Percentiles rank a stretch among this genome's conserved stretches.
phyloP scores from a whole-genome alignment of 1,140 invertebrate genomes.

The Acromyrmex echinatior region DNA sequence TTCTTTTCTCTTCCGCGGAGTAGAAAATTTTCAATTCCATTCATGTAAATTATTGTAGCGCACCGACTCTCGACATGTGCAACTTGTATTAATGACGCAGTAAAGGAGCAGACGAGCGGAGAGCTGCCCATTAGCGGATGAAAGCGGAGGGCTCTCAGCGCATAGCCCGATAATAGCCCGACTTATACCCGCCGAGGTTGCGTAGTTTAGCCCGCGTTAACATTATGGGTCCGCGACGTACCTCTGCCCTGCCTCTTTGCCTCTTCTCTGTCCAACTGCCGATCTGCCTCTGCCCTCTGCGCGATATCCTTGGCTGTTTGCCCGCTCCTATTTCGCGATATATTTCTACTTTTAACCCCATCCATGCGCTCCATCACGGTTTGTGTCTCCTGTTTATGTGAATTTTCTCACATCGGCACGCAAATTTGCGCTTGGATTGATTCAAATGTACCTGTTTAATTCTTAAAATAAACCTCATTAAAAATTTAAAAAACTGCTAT shows the following conservation, averaged over 20 bases:
- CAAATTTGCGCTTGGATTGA: not conserved
- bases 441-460: not conserved
- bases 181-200: conserved; percentile 84
- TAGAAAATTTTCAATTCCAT: conserved; percentile 87
- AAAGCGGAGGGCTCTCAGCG: conserved; percentile 86
- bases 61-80: conserved; percentile 86
- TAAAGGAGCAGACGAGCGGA: conserved; percentile 84
- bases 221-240: conserved; percentile 78
- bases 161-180: conserved; percentile 86
- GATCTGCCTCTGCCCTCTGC: conserved; percentile 61
- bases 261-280: conserved; percentile 62
- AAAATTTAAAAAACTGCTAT: conserved; percentile 4
- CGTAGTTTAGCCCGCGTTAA: conserved; percentile 85
- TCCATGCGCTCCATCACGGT: conserved; percentile 9
- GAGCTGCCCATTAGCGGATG: conserved; percentile 86
- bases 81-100: conserved; percentile 87
- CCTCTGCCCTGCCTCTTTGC: conserved; percentile 69
- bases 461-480: conserved; percentile 14
- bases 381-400: conserved; percentile 17
- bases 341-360: conserved; percentile 48
- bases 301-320: conserved; percentile 78
- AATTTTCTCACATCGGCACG: conserved; percentile 2
- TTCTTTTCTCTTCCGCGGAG: conserved; percentile 84
- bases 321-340: conserved; percentile 68
- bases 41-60: conserved; percentile 88